Evolutionary conservation across 2,888 invertebrate species (phyloP).

Genomic region (Archips xylosteana): DNA sequence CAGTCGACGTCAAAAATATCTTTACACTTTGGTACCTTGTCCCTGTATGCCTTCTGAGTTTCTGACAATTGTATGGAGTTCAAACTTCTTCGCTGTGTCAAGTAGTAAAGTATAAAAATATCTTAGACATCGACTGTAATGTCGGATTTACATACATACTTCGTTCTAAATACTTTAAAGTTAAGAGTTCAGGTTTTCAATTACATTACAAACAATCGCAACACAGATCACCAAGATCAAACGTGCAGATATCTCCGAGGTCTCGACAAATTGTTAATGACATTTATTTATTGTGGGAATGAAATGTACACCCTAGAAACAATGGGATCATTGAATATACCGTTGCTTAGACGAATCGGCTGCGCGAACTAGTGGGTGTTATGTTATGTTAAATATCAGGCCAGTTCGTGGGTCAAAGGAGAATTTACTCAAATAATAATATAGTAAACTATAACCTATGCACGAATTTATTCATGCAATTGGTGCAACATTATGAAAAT

Average conservation of each 20-base stretch:
- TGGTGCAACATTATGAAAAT: not conserved
- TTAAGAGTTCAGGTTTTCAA: constrained; percentile 12
- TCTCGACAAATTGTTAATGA: constrained; percentile 39
- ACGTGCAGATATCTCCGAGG: constrained; percentile 21
- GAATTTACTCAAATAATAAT: constrained; percentile 36
- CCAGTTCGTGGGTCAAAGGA: constrained; percentile 29
- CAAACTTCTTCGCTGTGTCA: too few relatives aligned
- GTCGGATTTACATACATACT: too few relatives aligned
- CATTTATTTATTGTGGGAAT: constrained; percentile 42
- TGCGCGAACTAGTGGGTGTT: constrained; percentile 35
- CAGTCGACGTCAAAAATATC: too few relatives aligned
- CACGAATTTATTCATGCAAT: not conserved
- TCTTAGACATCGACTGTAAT: too few relatives aligned
- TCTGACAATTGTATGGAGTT: too few relatives aligned
- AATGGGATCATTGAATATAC: constrained; percentile 40
- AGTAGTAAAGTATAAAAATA: too few relatives aligned
- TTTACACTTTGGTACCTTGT: too few relatives aligned
- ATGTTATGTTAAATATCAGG: constrained; percentile 38
- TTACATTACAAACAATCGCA: constrained; percentile 25
- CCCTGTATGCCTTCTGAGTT: too few relatives aligned
- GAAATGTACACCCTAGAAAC: constrained; percentile 35
- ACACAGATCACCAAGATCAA: constrained; percentile 22
- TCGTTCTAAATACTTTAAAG: not conserved
- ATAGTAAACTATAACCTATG: constrained; percentile 33
- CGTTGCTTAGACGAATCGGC: constrained; percentile 34